phyloP scores from a whole-genome alignment of 1,140 invertebrate genomes.

The Sipha flava region DNA sequence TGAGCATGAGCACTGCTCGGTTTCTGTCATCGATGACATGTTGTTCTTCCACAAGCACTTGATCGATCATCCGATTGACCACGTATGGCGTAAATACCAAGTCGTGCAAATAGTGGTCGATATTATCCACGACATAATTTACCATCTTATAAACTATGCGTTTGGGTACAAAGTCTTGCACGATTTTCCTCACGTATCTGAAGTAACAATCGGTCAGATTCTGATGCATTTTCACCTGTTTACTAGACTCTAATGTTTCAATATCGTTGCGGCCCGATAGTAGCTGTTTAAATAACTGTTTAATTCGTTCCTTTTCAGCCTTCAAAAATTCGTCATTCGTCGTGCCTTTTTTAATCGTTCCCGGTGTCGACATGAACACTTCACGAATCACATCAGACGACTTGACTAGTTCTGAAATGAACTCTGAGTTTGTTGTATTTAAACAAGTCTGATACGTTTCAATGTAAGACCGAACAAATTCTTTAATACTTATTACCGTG shows the following conservation, averaged over 20 bases:
- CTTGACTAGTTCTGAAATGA: not conserved
- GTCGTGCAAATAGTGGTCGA: not conserved
- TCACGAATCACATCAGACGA: not conserved
- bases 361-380: not conserved
- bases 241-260: not conserved
- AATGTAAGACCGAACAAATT: slow-evolving; percentile 1
- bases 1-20: not conserved
- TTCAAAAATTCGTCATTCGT: not conserved
- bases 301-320: not conserved
- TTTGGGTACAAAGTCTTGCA: slow-evolving; percentile 3
- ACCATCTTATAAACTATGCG: slow-evolving; percentile 13
- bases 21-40: not conserved
- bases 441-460: not conserved
- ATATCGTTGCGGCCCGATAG: not conserved
- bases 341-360: not conserved
- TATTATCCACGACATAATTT: not conserved
- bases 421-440: not conserved
- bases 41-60: not conserved
- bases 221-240: slow-evolving; percentile 10
- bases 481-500: not conserved
- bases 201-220: slow-evolving; percentile 1
- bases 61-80: not conserved
- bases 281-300: slow-evolving; percentile 1
- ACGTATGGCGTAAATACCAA: not conserved
- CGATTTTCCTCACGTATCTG: not conserved